Evolutionary conservation across 2,888 invertebrate genomes (phyloP).

Genomic region (Drosophila multiciliata): DNA sequence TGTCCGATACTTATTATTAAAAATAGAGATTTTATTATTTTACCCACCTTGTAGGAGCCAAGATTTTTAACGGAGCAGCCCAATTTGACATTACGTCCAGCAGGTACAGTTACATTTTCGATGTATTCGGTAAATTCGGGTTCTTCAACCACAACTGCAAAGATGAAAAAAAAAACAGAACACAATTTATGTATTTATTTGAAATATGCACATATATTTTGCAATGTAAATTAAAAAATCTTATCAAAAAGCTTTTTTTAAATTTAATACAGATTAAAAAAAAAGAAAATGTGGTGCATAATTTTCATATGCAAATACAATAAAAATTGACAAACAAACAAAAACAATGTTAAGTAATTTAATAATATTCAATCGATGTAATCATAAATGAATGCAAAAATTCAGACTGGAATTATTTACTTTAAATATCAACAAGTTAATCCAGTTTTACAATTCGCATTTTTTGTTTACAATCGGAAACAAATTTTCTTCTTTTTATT

Average conservation of each 20-base stretch:
- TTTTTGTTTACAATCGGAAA: background rate
- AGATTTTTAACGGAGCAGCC: constrained; percentile 96
- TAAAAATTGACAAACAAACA: constrained; percentile 41
- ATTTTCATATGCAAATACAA: constrained; percentile 42
- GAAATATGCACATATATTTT: constrained; percentile 19
- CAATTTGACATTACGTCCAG: constrained; percentile 94
- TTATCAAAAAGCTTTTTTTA: background rate
- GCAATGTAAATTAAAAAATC: background rate
- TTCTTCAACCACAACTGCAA: constrained; percentile 91
- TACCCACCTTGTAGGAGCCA: constrained; percentile 94
- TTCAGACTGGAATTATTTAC: constrained; percentile 42
- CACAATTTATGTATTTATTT: constrained; percentile 3
- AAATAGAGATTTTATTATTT: background rate
- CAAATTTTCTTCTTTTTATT: constrained; percentile 16
- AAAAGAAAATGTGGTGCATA: background rate
- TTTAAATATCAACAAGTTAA: constrained; percentile 65
- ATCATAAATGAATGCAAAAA: constrained; percentile 13
- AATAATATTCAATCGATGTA: constrained; percentile 38
- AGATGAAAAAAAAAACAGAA: constrained; percentile 67
- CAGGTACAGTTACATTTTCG: constrained; percentile 93
- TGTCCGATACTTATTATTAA: background rate
- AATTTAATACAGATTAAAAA: background rate
- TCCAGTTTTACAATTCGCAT: constrained; percentile 24
- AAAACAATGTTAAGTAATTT: constrained; percentile 20
- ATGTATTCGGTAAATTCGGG: constrained; percentile 96